phyloP scores from a whole-genome alignment of 2,888 invertebrate species.

The Epinotia brunnichana region DNA sequence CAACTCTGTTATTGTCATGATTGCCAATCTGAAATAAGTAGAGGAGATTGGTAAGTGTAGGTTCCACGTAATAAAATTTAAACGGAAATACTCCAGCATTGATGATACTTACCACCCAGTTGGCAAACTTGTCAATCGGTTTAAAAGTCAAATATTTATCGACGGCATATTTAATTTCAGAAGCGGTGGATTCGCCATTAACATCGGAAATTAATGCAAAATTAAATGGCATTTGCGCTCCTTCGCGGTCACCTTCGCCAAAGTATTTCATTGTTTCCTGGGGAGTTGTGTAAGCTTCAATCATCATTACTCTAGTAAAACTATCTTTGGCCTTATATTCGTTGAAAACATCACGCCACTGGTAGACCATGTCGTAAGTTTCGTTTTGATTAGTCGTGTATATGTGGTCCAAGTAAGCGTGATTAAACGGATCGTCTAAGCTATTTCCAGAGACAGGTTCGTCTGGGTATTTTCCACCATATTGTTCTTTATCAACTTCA shows the following conservation, averaged over 20 bases:
- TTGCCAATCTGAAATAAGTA: constrained; percentile 86
- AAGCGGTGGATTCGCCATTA: constrained; percentile 82
- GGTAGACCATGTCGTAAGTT: constrained; percentile 86
- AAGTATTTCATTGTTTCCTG: constrained; percentile 87
- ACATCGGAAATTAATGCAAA: constrained; percentile 87
- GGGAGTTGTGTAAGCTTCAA: constrained; percentile 88
- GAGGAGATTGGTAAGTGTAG: background rate
- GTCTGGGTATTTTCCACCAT: constrained; percentile 77
- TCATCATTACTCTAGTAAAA: constrained; percentile 87
- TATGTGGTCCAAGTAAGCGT: constrained; percentile 84
- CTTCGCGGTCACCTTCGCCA: constrained; percentile 80
- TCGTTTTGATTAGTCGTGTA: constrained; percentile 85
- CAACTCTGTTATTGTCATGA: constrained; percentile 88
- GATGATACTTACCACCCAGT: constrained; percentile 89
- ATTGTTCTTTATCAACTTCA: constrained; percentile 79
- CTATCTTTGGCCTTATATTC: constrained; percentile 78
- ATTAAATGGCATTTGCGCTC: constrained; percentile 91
- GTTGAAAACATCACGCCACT: constrained; percentile 86
- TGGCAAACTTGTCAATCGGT: constrained; percentile 85
- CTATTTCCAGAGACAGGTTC: constrained; percentile 80
- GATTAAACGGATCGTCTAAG: constrained; percentile 73
- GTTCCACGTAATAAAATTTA: background rate
- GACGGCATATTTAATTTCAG: constrained; percentile 84
- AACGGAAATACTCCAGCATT: background rate
- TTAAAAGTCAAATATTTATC: constrained; percentile 86